Evolutionary conservation across 2,888 invertebrate species (phyloP).

Genomic region (Ellobium chinense): DNA sequence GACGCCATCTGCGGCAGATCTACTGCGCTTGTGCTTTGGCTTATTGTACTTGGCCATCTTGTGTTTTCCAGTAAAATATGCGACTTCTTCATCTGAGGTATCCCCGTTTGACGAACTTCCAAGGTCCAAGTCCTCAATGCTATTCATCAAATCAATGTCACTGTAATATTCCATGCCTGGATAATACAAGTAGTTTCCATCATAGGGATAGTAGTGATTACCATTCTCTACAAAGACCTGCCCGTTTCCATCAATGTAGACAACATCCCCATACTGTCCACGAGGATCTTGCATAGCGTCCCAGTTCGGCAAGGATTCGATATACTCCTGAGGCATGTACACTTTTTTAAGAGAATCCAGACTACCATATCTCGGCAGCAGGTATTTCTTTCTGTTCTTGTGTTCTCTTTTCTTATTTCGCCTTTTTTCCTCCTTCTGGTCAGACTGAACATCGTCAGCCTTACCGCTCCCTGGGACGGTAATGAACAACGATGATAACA

Average conservation of each 20-base stretch:
- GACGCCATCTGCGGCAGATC: too few species aligned
- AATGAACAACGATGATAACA: constrained; percentile 20
- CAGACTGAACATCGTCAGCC: not conserved
- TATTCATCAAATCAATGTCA: not conserved
- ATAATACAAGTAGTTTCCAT: constrained; percentile 6
- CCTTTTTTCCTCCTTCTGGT: not conserved
- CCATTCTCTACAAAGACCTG: not conserved
- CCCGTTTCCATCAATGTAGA: constrained; percentile 17
- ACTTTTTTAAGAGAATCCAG: not conserved
- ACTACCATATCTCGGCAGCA: not conserved
- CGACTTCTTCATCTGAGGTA: constrained; percentile 19
- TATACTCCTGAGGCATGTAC: not conserved
- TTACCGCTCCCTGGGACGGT: constrained; percentile 11
- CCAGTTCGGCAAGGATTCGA: not conserved
- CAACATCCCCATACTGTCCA: not conserved
- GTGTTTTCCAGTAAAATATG: not conserved
- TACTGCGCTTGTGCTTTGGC: not conserved
- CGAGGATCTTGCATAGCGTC: not conserved
- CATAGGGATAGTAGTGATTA: not conserved
- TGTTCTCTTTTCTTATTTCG: not conserved
- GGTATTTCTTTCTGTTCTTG: not conserved
- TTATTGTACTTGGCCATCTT: not conserved
- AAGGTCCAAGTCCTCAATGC: not conserved
- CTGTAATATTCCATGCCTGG: not conserved
- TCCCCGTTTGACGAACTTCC: not conserved